These are phyloP conservation scores for Dallia pectoralis DNA, from an alignment of 2,797 vertebrate genomes.

Conservation along the genomic window DNA sequence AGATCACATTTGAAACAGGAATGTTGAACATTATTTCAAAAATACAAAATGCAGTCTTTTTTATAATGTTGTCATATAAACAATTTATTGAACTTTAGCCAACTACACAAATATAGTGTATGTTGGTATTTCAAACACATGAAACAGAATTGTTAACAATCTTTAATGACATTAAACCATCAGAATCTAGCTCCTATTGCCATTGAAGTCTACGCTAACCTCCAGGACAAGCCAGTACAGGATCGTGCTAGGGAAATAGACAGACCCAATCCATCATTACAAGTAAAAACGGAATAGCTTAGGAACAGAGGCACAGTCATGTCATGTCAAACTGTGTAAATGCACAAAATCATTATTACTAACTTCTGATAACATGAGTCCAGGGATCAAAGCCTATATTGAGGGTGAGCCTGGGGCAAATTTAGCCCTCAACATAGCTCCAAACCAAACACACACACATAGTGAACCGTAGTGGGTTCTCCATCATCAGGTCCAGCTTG, in stretches of 20 bases:
- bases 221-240: not conserved
- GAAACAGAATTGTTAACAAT: not conserved
- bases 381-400: slow-evolving; percentile 44
- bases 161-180: slow-evolving; percentile 12
- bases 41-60: too few species aligned
- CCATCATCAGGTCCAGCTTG: slow-evolving; percentile 55
- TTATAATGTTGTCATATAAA: too few species aligned
- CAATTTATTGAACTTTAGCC: too few species aligned
- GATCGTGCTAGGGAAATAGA: not conserved
- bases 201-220: not conserved
- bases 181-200: slow-evolving; percentile 9
- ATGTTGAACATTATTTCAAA: too few species aligned
- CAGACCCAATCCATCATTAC: not conserved
- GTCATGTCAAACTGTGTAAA: not conserved
- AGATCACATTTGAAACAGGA: too few species aligned
- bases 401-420: slow-evolving; percentile 62
- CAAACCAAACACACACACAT: slow-evolving; percentile 14
- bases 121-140: not conserved
- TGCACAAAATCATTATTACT: not conserved
- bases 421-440: slow-evolving; percentile 40
- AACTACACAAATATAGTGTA: too few species aligned
- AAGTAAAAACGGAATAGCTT: not conserved
- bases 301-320: not conserved
- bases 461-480: slow-evolving; percentile 27
- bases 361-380: slow-evolving; percentile 9